phyloP scores from a whole-genome alignment of 1,140 invertebrate genomes.

The Tyrophagus putrescentiae region DNA sequence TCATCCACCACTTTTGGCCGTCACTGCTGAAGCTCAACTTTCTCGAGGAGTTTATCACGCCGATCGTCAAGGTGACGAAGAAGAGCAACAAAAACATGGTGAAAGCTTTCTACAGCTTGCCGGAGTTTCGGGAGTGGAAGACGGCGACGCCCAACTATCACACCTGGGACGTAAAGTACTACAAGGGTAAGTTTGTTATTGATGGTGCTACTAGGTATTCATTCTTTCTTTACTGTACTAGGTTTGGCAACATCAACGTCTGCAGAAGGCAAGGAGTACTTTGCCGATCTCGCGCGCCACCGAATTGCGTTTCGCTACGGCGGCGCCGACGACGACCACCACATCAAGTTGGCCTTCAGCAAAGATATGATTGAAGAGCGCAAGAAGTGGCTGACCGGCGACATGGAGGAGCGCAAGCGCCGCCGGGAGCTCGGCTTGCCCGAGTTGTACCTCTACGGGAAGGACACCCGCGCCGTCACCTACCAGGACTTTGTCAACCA shows the following conservation, averaged over 20 bases:
- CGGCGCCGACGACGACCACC: slow-evolving; percentile 71
- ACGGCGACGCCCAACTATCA: slow-evolving; percentile 74
- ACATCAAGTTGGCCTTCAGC: slow-evolving; percentile 89
- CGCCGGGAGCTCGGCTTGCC: slow-evolving; percentile 72
- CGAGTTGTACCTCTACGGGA: slow-evolving; percentile 78
- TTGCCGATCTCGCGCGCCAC: slow-evolving; percentile 84
- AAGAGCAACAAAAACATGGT: slow-evolving; percentile 43
- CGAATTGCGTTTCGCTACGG: slow-evolving; percentile 76
- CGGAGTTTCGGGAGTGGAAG: slow-evolving; percentile 98
- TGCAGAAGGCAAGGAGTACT: slow-evolving; percentile 98
- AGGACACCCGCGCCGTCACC: slow-evolving; percentile 65
- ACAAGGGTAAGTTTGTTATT: slow-evolving; percentile 48
- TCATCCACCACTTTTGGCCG: slow-evolving; percentile 97
- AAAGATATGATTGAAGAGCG: slow-evolving; percentile 87
- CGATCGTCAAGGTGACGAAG: slow-evolving; percentile 93
- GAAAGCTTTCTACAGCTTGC: slow-evolving; percentile 93
- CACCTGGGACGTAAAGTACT: slow-evolving; percentile 93
- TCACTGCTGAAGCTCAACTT: slow-evolving; percentile 61
- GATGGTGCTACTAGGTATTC: background rate
- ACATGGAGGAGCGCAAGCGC: slow-evolving; percentile 88
- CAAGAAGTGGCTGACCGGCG: slow-evolving; percentile 91
- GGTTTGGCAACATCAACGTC: slow-evolving; percentile 97
- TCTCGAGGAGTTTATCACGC: slow-evolving; percentile 97
- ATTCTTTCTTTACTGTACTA: background rate
- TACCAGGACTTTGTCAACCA: slow-evolving; percentile 95